Evolutionary conservation across 2,113 vertebrate species (phyloP), one percentile per base, ranked within the genome.

Genomic region (Trinectes maculatus): DNA sequence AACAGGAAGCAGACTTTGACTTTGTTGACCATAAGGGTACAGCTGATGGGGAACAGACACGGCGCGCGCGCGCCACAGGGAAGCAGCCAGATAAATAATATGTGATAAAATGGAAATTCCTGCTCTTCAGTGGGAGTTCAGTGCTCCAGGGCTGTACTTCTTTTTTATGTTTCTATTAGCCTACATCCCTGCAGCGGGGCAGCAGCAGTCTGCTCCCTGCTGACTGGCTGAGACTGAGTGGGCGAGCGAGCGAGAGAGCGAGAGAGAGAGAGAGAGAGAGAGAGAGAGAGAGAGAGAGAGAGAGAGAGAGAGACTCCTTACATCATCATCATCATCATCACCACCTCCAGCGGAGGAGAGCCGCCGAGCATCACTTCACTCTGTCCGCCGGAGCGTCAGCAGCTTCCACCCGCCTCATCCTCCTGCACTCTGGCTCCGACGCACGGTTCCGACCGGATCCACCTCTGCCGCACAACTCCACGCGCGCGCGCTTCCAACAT

Each of bases 91-190:
- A 37, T 37, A 70, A 25, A 60, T 22, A 18, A 18, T 66, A 10
- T 19, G 11, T 9, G 18, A 10, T 8, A n/a, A 60, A 51, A 64
- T 19, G 21, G 25, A 18, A 65, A 74, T 80, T 71, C 80, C 55
- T 48, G 18, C 15, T 3, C 16, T 25, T 66, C 21, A 3, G 29
- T 26, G 26, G 46, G 5, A 22, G 34, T 59, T 26, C 49, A 65
- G 47, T 9, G 69, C 82, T 72, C 66, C 58, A 67, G 75, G 80
- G 72, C 69, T 66, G 21, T 2, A 2, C 40, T 49, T 57, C 71
- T 71, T 73, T n/a, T 65, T 87, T 64, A 78, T 80, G 46, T 61
- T n/a, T 58, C 71, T 82, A 82, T 84, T 87, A 88, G 72, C 85
- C 80, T 70, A 65, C 74, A 83, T 84, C 77, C 37, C 56, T 65